Conservation (phyloP, 2,113 vertebrate genomes). For the Corvus cornix region DNA sequence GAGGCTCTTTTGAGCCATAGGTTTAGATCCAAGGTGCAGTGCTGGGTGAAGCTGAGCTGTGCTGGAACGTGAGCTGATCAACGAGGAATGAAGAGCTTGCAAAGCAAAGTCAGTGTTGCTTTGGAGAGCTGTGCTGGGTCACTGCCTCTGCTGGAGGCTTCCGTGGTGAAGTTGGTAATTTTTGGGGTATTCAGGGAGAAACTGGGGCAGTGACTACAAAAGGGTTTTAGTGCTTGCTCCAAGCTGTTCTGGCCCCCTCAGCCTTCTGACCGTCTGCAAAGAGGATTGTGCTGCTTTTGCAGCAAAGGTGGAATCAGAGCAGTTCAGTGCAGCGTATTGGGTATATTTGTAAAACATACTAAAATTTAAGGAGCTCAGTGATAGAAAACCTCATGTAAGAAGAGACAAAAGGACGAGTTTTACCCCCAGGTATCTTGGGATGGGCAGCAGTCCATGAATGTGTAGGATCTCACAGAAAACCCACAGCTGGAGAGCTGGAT, state of each 20-base stretch:
- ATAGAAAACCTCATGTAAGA: not conserved
- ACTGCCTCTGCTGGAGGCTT: not conserved
- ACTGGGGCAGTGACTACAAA: not conserved
- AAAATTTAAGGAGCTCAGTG: not conserved
- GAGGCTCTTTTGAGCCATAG: not conserved
- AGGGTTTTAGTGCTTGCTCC: not conserved
- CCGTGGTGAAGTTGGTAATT: fast-evolving
- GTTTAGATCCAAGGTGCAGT: not conserved
- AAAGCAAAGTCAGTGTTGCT: not conserved
- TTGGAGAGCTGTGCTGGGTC: not conserved
- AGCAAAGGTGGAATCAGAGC: not conserved
- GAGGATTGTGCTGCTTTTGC: not conserved
- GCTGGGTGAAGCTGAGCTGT: not conserved
- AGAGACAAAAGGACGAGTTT: not conserved
- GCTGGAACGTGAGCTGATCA: fast-evolving
- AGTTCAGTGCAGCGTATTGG: not conserved
- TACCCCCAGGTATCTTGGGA: not conserved
- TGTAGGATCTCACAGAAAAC: not conserved
- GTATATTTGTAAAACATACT: not conserved
- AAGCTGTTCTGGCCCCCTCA: not conserved
- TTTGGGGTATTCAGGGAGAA: not conserved
- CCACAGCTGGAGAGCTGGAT: not conserved
- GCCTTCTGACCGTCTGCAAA: not conserved
- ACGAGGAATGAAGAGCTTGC: not conserved
- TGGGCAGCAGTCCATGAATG: not conserved